phyloP scores from a whole-genome alignment of 2,797 vertebrate genomes.

The Galagoides demidoff region DNA sequence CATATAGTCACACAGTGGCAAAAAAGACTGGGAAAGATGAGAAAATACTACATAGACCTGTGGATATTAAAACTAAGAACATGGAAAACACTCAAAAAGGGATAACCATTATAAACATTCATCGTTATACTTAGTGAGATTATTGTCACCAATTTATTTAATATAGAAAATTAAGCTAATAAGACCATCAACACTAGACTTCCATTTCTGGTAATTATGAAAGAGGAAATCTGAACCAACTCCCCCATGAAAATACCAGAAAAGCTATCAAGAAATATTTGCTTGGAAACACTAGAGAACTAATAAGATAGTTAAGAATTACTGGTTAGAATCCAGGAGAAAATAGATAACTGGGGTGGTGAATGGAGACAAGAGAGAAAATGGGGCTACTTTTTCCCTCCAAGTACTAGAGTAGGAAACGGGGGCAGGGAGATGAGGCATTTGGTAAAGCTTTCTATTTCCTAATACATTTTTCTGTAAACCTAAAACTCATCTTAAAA shows the following conservation, averaged over 20 bases:
- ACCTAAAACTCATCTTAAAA: not conserved
- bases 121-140: not conserved
- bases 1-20: not conserved
- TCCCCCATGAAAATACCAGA: not conserved
- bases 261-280: not conserved
- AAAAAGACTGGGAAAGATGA: conserved; percentile 4
- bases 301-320: not conserved
- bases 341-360: not conserved
- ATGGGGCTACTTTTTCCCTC: not conserved
- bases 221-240: not conserved
- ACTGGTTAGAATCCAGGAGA: not conserved
- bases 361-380: not conserved
- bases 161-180: conserved; percentile 2
- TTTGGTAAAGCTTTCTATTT: not conserved
- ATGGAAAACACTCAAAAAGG: not conserved
- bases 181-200: not conserved
- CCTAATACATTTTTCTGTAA: not conserved
- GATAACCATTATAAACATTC: not conserved
- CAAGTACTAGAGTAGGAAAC: not conserved
- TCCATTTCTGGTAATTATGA: not conserved
- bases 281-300: not conserved
- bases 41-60: not conserved
- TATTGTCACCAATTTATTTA: conserved; percentile 29
- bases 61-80: conserved; percentile 50
- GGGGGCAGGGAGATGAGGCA: not conserved